Base-by-base conservation (phyloP, 2,113 vertebrate species). In the Struthidea cinerea region DNA sequence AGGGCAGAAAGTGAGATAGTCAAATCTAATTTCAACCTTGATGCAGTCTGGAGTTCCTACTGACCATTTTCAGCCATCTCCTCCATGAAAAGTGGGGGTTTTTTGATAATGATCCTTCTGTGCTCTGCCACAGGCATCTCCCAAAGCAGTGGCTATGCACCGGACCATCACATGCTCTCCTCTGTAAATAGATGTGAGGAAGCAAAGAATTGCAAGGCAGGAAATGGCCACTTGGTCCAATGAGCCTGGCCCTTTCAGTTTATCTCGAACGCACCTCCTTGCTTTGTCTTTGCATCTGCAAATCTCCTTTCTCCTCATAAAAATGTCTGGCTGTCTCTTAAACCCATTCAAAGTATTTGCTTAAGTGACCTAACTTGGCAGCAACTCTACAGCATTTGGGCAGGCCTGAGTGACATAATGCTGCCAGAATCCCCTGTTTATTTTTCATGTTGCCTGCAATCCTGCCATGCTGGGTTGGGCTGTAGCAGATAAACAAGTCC, bases 171-270 rank as follows among this genome's bases (percentile, higher is more conserved):
- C 65, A 46, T 0, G 0, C 13, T 70, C 67, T 47, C 9, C 3
- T 75, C 67, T 52, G 53, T 21, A 53, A 83, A 76, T 4, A 68
- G 68, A 82, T 14, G 50, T 30, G 59, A 94, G 92, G 90, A 96
- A 94, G 82, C 68, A 60, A 92, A 92, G 90, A 94, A 92, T 14
- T 71, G n/a, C 2, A 9, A 84, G 75, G 44, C 96, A 95, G 97
- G 97, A 97, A 97, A 94, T 5, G 16, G 76, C 96, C 96, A 97
- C 97, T 97, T 97, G 90, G 83, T 46, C 91, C 94, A 95, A 95
- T 52, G 93, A 97, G 93, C 37, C 80, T 78, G 94, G 93, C 77
- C 84, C 94, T 95, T 96, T 84, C 81, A 76, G 84, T 95, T 96
- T 97, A 96, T 97, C 96, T 95, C 22, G 4, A 89, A 79, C 0